Evolutionary conservation across 2,888 invertebrate species (phyloP).

Genomic region (Dascillus cervinus): DNA sequence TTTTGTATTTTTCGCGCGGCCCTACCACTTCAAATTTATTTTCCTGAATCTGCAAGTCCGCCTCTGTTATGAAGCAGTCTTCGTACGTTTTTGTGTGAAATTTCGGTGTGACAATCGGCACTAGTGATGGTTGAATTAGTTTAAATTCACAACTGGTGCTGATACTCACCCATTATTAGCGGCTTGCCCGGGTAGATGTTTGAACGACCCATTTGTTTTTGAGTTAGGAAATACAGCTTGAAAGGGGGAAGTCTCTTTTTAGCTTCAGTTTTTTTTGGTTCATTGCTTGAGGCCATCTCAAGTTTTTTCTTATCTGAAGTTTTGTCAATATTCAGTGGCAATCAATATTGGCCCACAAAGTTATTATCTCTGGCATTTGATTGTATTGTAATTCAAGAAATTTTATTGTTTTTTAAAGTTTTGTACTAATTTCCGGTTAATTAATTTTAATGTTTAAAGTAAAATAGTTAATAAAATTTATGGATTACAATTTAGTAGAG

Average conservation of each 20-base stretch:
- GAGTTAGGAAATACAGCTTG: constrained; percentile 32
- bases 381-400: constrained; percentile 24
- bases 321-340: too few species aligned
- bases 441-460: too few species aligned
- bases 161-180: constrained; percentile 8
- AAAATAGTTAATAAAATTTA: too few species aligned
- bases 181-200: constrained; percentile 21
- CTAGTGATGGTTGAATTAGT: too few species aligned
- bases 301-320: too few species aligned
- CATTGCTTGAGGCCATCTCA: too few species aligned
- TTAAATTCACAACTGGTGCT: too few species aligned
- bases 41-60: constrained; percentile 24
- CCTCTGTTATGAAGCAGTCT: constrained; percentile 17
- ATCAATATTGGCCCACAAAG: too few species aligned
- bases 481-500: too few species aligned
- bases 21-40: constrained; percentile 26
- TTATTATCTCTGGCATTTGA: too few species aligned
- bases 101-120: constrained; percentile 32
- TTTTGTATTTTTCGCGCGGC: constrained; percentile 30
- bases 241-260: constrained; percentile 27
- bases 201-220: constrained; percentile 23
- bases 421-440: too few species aligned
- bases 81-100: constrained; percentile 28
- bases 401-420: constrained; percentile 16
- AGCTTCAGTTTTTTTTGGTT: constrained; percentile 8